Evolutionary conservation across 92 coral and sea anemone genomes (phyloP).

Genomic region (Umimayanthus kanabou): DNA sequence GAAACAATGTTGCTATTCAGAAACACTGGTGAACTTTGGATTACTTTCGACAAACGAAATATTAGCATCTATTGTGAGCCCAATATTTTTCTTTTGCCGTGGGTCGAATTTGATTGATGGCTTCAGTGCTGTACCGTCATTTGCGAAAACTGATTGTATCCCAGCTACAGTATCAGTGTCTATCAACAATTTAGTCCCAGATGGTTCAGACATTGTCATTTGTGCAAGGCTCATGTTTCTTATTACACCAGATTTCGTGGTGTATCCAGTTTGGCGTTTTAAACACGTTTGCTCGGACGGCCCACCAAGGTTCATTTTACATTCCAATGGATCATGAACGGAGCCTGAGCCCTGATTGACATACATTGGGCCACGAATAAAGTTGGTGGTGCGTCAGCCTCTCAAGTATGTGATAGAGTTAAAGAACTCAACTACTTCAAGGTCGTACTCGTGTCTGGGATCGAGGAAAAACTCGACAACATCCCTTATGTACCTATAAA

Average conservation of each 20-base stretch:
- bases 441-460: conserved; percentile 47
- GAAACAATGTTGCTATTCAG: conserved; percentile 44
- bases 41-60: conserved; percentile 35
- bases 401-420: conserved; percentile 49
- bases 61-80: conserved; percentile 44
- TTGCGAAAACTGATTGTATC: conserved; percentile 42
- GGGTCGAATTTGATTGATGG: conserved; percentile 47
- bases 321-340: conserved; percentile 33
- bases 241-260: conserved; percentile 46
- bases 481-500: conserved; percentile 40
- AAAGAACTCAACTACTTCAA: conserved; percentile 55
- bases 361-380: conserved; percentile 52
- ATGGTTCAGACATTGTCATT: conserved; percentile 25
- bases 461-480: conserved; percentile 37
- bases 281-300: conserved; percentile 49
- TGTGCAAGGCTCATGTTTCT: conserved; percentile 37
- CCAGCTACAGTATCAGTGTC: conserved; percentile 37
- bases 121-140: conserved; percentile 45
- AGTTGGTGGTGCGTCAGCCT: conserved; percentile 49
- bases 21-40: conserved; percentile 34
- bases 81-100: conserved; percentile 31
- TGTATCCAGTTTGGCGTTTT: conserved; percentile 52
- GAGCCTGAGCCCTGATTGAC: conserved; percentile 34
- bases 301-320: conserved; percentile 59
- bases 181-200: conserved; percentile 40